Conservation (phyloP, 2,888 invertebrate genomes). For the Buathra laborator region DNA sequence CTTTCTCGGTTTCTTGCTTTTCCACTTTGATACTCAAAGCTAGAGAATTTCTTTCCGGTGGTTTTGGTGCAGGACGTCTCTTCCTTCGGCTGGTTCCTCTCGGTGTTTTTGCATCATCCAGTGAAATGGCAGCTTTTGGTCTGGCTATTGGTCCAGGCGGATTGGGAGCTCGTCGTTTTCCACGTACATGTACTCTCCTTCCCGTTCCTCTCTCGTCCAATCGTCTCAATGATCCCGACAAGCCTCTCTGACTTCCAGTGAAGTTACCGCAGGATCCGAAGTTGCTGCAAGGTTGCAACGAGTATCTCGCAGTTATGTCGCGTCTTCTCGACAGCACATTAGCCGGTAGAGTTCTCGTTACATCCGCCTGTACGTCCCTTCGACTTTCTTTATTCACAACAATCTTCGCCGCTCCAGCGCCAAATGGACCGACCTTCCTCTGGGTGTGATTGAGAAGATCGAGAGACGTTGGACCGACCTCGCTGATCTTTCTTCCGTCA, state of each 20-base stretch:
- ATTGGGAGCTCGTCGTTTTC: constrained; percentile 91
- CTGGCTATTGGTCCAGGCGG: constrained; percentile 86
- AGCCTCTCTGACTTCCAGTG: constrained; percentile 71
- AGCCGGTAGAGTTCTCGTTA: constrained; percentile 77
- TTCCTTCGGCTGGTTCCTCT: constrained; percentile 78
- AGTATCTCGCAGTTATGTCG: constrained; percentile 80
- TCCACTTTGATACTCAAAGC: constrained; percentile 20
- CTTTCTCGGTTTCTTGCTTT: constrained; percentile 1
- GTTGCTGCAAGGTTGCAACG: constrained; percentile 75
- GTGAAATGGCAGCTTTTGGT: constrained; percentile 69
- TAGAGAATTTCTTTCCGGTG: constrained; percentile 81
- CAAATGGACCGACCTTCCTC: constrained; percentile 77
- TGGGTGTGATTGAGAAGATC: constrained; percentile 70
- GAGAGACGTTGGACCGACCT: constrained; percentile 77
- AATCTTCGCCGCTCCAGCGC: constrained; percentile 79
- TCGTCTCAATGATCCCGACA: constrained; percentile 72
- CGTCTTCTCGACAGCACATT: constrained; percentile 74
- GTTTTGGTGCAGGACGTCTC: constrained; percentile 87
- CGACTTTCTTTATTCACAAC: constrained; percentile 44
- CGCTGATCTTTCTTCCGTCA: constrained; percentile 11
- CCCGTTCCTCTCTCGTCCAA: constrained; percentile 86
- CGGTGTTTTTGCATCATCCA: constrained; percentile 74
- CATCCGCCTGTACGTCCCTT: constrained; percentile 37
- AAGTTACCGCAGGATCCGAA: constrained; percentile 80
- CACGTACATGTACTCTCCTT: constrained; percentile 90